Conservation (phyloP, 2,888 invertebrate genomes). For the Yponomeuta evonymella region DNA sequence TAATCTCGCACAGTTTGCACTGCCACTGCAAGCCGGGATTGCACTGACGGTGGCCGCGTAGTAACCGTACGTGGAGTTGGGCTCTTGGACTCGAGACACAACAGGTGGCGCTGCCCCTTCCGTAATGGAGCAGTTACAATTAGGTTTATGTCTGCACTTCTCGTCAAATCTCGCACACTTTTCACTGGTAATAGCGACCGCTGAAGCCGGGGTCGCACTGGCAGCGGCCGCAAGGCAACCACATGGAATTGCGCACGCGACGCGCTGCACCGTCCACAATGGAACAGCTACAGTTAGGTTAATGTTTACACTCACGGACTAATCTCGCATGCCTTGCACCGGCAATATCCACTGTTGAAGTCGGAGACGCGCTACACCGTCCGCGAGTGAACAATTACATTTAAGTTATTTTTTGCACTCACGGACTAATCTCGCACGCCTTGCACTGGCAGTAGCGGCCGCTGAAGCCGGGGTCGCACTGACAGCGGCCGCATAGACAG, state of each 20-base stretch:
- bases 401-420: constrained; percentile 27
- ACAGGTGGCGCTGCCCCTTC: no score
- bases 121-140: no score
- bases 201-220: constrained; percentile 77
- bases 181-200: constrained; percentile 79
- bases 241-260: constrained; percentile 84
- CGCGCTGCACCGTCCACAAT: constrained; percentile 25
- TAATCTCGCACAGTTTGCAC: constrained; percentile 63
- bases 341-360: constrained; percentile 77
- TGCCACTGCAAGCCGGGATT: constrained; percentile 77
- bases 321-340: constrained; percentile 76
- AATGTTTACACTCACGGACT: constrained; percentile 48
- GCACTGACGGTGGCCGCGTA: constrained; percentile 76
- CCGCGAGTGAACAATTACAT: no score
- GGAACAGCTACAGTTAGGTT: no score
- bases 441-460: constrained; percentile 80
- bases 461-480: constrained; percentile 77
- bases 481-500: constrained; percentile 86
- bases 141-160: constrained; percentile 33
- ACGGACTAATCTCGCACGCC: constrained; percentile 71
- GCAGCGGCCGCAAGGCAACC: constrained; percentile 81
- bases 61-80: constrained; percentile 77
- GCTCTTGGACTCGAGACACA: no score
- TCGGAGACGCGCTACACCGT: constrained; percentile 35
- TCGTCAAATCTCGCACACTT: constrained; percentile 56